Evolutionary conservation across 1,140 invertebrate genomes (phyloP).

Genomic region (Apis florea): DNA sequence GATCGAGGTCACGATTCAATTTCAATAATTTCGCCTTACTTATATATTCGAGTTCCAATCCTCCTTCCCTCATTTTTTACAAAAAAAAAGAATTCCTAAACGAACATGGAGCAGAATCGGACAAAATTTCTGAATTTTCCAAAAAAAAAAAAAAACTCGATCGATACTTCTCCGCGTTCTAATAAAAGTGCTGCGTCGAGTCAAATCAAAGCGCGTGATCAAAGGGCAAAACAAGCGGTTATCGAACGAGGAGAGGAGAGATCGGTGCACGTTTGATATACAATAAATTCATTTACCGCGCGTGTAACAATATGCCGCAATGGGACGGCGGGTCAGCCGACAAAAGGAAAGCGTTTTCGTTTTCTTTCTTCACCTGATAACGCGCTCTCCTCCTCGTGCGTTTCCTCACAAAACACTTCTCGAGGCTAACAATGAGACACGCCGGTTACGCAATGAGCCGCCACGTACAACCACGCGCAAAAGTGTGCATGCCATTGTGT

Average conservation of each 20-base stretch:
- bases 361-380: slow-evolving; percentile 47
- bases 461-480: background rate
- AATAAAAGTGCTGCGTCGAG: no score
- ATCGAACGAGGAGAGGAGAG: background rate
- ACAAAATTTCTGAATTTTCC: no score
- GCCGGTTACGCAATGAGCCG: slow-evolving; percentile 36
- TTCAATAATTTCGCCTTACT: no score
- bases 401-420: slow-evolving; percentile 25
- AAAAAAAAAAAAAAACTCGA: no score
- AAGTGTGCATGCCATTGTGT: slow-evolving; percentile 16
- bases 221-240: background rate
- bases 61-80: no score
- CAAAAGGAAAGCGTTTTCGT: slow-evolving; percentile 34
- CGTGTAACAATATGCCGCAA: background rate
- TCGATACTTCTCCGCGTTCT: no score
- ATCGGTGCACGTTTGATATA: background rate
- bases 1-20: no score
- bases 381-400: background rate
- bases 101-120: no score
- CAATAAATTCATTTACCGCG: slow-evolving; percentile 7
- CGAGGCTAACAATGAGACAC: slow-evolving; percentile 36
- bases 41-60: no score
- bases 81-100: no score
- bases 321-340: slow-evolving; percentile 33
- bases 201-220: background rate